Evolutionary conservation across 2,888 invertebrate genomes (phyloP).

Genomic region (Nemotelus pantherinus): DNA sequence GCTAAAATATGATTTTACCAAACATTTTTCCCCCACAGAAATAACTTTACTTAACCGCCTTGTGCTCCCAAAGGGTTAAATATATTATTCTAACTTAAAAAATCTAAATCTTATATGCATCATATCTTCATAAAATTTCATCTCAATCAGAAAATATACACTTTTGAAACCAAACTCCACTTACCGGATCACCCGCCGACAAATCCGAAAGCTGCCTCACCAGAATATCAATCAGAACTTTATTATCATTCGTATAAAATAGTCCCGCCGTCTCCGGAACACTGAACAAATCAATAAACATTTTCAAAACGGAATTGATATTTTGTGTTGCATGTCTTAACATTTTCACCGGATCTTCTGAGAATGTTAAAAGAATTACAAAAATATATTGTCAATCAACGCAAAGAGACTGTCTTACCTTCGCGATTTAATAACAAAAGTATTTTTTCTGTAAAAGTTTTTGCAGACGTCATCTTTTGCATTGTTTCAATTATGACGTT

Average conservation of each 20-base stretch:
- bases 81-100: too few species aligned
- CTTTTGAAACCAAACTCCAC: conserved; percentile 44
- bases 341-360: conserved; percentile 88
- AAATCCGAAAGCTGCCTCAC: conserved; percentile 90
- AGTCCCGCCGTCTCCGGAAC: conserved; percentile 81
- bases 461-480: conserved; percentile 76
- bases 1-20: too few species aligned
- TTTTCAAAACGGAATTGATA: conserved; percentile 86
- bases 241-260: conserved; percentile 94
- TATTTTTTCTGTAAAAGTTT: conserved; percentile 90
- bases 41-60: too few species aligned
- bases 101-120: too few species aligned
- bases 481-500: conserved; percentile 78
- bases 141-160: too few species aligned
- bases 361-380: conserved; percentile 53
- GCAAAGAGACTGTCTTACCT: conserved; percentile 68
- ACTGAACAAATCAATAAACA: conserved; percentile 87
- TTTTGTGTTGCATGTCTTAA: conserved; percentile 84
- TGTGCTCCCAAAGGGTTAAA: too few species aligned
- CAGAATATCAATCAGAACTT: conserved; percentile 92
- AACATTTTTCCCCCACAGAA: too few species aligned
- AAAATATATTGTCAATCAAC: conserved; percentile 9
- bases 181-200: conserved; percentile 85
- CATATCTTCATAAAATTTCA: too few species aligned
- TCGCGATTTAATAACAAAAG: conserved; percentile 88